These are phyloP conservation scores for Chrysotoxum bicinctum DNA, from an alignment of 2,888 invertebrate species.

Conservation along the genomic window DNA sequence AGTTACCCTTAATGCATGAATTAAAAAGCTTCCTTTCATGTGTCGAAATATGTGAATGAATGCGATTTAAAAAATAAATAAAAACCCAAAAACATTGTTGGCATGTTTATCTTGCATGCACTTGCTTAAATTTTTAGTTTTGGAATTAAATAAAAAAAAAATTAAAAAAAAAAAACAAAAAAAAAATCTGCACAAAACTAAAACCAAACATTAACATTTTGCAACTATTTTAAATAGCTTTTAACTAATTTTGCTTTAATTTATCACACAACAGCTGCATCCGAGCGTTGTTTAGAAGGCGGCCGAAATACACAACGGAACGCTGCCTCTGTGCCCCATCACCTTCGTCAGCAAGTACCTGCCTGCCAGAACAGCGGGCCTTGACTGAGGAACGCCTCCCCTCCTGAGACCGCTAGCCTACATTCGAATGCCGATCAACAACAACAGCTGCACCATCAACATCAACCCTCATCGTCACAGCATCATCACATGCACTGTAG, in stretches of 20 bases:
- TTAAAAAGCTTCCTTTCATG: slow-evolving; percentile 6
- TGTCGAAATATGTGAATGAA: slow-evolving; percentile 51
- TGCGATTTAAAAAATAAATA: slow-evolving; percentile 27
- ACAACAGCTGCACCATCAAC: slow-evolving; percentile 74
- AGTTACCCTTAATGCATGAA: background rate
- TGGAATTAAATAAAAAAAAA: slow-evolving; percentile 18
- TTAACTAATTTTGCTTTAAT: slow-evolving; percentile 52
- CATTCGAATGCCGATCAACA: slow-evolving; percentile 77
- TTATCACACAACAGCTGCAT: slow-evolving; percentile 86
- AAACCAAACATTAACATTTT: slow-evolving; percentile 29
- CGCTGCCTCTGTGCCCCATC: slow-evolving; percentile 85
- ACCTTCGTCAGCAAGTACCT: slow-evolving; percentile 83
- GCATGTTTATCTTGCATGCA: slow-evolving; percentile 72
- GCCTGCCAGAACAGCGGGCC: slow-evolving; percentile 82
- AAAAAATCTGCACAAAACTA: slow-evolving; percentile 57
- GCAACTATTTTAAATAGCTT: background rate
- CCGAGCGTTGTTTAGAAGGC: slow-evolving; percentile 92
- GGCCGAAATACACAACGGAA: slow-evolving; percentile 85
- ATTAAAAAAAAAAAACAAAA: slow-evolving; percentile 49
- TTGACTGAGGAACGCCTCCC: slow-evolving; percentile 87
- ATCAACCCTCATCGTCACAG: slow-evolving; percentile 75
- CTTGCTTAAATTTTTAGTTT: slow-evolving; percentile 48
- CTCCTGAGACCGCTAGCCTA: slow-evolving; percentile 83
- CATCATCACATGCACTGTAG: slow-evolving; percentile 80
- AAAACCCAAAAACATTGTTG: slow-evolving; percentile 61